These are phyloP conservation scores for Xiphophorus couchianus DNA, from an alignment of 2,113 vertebrate species.

Conservation along the genomic window DNA sequence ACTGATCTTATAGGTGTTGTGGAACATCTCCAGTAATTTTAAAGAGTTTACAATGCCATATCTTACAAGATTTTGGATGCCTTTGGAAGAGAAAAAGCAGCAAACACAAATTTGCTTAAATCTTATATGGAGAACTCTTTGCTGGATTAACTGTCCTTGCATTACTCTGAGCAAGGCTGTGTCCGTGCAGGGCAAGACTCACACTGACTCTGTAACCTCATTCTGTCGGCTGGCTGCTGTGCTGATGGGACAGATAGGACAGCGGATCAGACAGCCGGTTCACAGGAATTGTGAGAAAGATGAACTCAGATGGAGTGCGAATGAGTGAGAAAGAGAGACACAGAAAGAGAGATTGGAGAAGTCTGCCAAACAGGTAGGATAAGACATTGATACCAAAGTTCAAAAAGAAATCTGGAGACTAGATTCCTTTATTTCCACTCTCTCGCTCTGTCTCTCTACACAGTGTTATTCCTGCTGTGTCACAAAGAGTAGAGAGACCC, in stretches of 20 bases:
- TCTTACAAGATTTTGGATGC: too few relatives aligned
- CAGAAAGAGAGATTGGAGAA: constrained; percentile 1
- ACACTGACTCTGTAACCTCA: constrained; percentile 60
- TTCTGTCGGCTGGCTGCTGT: constrained; percentile 59
- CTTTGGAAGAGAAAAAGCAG: not conserved
- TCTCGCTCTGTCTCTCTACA: constrained; percentile 17
- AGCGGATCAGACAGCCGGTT: constrained; percentile 53
- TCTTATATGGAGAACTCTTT: not conserved
- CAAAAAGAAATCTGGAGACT: constrained; percentile 4
- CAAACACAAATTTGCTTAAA: not conserved
- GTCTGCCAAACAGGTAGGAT: constrained; percentile 11
- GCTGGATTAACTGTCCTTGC: not conserved
- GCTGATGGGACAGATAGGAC: constrained; percentile 48
- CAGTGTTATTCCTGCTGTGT: constrained; percentile 30
- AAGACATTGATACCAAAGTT: constrained; percentile 29
- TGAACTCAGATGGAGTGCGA: constrained; percentile 7
- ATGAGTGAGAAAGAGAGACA: not conserved
- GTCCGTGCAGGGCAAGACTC: constrained; percentile 16
- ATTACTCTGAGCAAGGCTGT: not conserved
- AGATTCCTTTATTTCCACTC: not conserved
- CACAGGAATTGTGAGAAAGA: constrained; percentile 14
- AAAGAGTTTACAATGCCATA: not conserved
- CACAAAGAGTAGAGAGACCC: constrained; percentile 48
- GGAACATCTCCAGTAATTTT: not conserved
- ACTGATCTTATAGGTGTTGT: not conserved